Percentiles rank a stretch among this genome's conserved stretches.
These are phyloP conservation scores for Xanthia togata DNA, from an alignment of 2,888 invertebrate genomes.

Conservation along the genomic window DNA sequence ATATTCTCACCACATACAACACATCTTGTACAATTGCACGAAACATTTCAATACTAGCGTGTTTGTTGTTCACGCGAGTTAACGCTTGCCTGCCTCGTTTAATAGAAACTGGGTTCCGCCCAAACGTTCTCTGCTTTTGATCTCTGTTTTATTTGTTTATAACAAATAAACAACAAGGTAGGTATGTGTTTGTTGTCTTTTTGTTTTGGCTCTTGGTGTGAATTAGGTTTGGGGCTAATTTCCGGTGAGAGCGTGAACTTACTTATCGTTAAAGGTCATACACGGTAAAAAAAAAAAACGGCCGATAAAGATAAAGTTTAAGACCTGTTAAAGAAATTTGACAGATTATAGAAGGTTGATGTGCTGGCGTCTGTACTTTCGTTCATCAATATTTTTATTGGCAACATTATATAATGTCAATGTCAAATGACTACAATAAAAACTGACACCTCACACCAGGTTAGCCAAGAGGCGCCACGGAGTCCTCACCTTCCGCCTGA, in stretches of 20 bases:
- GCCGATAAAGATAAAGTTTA: no score
- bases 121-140: conserved; percentile 59
- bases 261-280: no score
- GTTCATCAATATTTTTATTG: no score
- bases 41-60: conserved; percentile 58
- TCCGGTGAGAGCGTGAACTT: background rate
- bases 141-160: conserved; percentile 58
- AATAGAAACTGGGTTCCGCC: conserved; percentile 67
- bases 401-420: no score
- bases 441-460: no score
- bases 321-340: no score
- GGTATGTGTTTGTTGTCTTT: conserved; percentile 27
- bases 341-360: no score
- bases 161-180: conserved; percentile 49
- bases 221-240: background rate
- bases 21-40: conserved; percentile 45
- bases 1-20: conserved; percentile 11
- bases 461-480: no score
- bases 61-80: conserved; percentile 64
- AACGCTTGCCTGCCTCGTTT: conserved; percentile 70
- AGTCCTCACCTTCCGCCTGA: no score
- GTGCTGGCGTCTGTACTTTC: no score
- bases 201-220: conserved; percentile 26
- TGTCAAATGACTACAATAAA: no score
- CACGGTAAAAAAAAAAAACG: no score